Conservation (phyloP, 64 coral and sea anemone species). For the Cladopsammia gracilis region DNA sequence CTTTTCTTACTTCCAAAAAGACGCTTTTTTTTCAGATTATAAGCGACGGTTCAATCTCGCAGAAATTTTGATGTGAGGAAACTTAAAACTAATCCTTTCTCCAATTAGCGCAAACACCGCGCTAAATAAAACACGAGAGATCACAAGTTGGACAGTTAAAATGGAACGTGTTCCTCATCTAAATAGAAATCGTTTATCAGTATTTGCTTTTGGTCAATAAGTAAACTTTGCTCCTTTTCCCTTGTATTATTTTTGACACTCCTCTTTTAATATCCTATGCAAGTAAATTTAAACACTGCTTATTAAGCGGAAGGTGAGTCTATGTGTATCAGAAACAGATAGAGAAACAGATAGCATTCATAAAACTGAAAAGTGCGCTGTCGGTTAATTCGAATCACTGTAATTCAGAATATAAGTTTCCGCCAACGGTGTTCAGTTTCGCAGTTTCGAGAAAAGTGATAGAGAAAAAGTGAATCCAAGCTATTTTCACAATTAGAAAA, state of each 20-base stretch:
- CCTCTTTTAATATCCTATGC: slow-evolving; percentile 20
- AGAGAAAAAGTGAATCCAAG: too few species aligned
- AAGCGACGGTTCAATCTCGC: neutral
- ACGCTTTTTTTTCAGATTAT: too few species aligned
- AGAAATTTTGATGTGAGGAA: neutral
- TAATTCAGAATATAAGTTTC: too few species aligned
- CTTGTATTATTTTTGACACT: slow-evolving; percentile 9
- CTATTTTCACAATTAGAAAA: too few species aligned
- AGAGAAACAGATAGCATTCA: too few species aligned
- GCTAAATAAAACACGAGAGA: neutral
- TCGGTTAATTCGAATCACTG: too few species aligned
- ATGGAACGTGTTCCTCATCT: slow-evolving; percentile 18
- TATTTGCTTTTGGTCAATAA: slow-evolving; percentile 25
- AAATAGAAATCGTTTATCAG: slow-evolving; percentile 47
- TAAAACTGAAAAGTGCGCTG: too few species aligned
- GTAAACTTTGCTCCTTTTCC: slow-evolving; percentile 11
- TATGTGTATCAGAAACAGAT: slow-evolving; percentile 1
- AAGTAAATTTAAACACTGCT: slow-evolving; percentile 48
- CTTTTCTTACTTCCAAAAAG: neutral
- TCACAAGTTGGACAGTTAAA: slow-evolving; percentile 18
- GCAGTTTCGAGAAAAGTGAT: too few species aligned
- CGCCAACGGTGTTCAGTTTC: too few species aligned
- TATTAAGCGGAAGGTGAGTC: neutral
- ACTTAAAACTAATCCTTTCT: neutral
- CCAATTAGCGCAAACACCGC: neutral